phyloP scores from a whole-genome alignment of 2,113 vertebrate species.

The Camarhynchus parvulus region DNA sequence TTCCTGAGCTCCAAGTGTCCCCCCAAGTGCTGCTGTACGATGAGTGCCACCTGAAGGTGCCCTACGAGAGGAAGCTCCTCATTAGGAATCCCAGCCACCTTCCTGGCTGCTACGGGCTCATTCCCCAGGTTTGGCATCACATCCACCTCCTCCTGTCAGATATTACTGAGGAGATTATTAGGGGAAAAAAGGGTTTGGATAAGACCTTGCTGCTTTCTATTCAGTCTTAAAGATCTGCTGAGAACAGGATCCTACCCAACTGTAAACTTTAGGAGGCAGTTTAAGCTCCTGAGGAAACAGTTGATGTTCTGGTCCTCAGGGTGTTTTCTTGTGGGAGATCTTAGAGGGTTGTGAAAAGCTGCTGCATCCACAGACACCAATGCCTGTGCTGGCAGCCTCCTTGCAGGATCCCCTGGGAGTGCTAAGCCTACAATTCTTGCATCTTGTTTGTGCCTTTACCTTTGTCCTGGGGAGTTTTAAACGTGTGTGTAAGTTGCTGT shows the following conservation, averaged over 20 bases:
- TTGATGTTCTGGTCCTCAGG: no score
- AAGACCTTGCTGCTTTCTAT: not conserved
- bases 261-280: no score
- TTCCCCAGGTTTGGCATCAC: conserved; percentile 73
- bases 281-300: no score
- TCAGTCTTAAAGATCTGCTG: not conserved
- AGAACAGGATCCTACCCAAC: not conserved
- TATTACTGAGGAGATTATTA: not conserved
- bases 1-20: fast-evolving
- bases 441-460: no score
- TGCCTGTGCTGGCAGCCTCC: no score
- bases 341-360: no score
- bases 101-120: conserved; percentile 71
- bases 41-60: not conserved
- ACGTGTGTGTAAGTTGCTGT: not conserved
- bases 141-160: not conserved
- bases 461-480: not conserved
- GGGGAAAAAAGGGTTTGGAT: not conserved
- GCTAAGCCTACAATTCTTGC: no score
- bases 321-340: no score
- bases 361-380: no score
- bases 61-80: fast-evolving
- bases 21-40: fast-evolving
- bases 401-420: no score
- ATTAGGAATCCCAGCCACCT: no score